phyloP scores from a whole-genome alignment of 2,888 invertebrate species.

The Selenia dentaria region DNA sequence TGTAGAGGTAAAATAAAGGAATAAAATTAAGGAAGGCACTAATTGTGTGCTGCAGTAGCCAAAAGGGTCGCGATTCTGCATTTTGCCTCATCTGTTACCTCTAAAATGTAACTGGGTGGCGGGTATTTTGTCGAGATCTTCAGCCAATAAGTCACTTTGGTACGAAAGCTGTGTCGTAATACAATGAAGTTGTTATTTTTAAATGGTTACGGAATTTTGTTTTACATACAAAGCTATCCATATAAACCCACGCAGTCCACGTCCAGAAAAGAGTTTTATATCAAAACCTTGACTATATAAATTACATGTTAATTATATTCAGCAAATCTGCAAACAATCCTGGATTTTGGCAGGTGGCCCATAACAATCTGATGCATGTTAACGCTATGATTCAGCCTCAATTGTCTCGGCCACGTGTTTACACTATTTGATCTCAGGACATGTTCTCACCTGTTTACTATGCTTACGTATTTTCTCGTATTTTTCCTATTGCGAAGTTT shows the following conservation, averaged over 20 bases:
- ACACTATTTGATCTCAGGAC: slow-evolving; percentile 3
- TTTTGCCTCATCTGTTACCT: too few relatives aligned
- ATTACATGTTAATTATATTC: slow-evolving; percentile 4
- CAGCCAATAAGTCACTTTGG: too few relatives aligned
- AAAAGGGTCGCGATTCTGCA: too few relatives aligned
- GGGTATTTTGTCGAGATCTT: too few relatives aligned
- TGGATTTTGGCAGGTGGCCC: slow-evolving; percentile 14
- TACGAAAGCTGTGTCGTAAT: too few relatives aligned
- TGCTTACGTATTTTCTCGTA: not conserved
- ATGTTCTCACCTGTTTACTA: slow-evolving; percentile 3
- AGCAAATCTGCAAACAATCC: slow-evolving; percentile 4
- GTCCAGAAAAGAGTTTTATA: not conserved
- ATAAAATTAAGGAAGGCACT: too few relatives aligned
- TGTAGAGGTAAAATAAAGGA: too few relatives aligned
- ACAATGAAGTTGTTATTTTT: too few relatives aligned
- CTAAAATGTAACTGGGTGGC: too few relatives aligned
- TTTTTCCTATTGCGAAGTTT: slow-evolving; percentile 8
- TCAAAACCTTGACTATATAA: not conserved
- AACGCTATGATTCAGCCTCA: slow-evolving; percentile 27
- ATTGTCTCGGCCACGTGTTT: slow-evolving; percentile 28
- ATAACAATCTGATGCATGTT: slow-evolving; percentile 3
- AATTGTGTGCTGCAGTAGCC: too few relatives aligned
- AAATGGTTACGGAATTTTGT: not conserved
- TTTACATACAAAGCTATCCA: not conserved
- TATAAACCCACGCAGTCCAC: not conserved